Evolutionary conservation across 2,113 vertebrate species (phyloP), one percentile per base, ranked within the genome.

Genomic region (Charadrius vociferus): DNA sequence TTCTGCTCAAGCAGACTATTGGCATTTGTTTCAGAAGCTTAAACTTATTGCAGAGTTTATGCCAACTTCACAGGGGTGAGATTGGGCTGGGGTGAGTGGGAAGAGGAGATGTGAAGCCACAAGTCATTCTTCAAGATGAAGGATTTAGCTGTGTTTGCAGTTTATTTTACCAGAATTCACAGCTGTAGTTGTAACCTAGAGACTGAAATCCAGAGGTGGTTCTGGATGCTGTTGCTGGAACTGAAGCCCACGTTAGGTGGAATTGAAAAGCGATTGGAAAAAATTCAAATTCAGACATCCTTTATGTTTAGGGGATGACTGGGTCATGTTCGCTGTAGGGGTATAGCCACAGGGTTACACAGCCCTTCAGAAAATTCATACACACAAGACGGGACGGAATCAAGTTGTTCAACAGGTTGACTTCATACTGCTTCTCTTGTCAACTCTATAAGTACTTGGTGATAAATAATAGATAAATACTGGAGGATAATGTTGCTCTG

Each of bases 391-490:
- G 23, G 50, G 71, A 14, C 49, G 47, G 79, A 88, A 63, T 22
- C 2, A 12, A 66, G 66, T 16, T 45, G 56, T 14, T 55, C 80
- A 81, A 78, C 62, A 91, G 83, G 77, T 66, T 91, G 65, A 24
- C 47, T 95, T 67, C 52, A 10, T 5, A 2, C 47, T 3, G 83
- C 62, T 93, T 41, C 63, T 62, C 59, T 71, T 47, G 49, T 32
- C 83, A 75, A 30, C 65, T 91, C 77, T n/a, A 5, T 70, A 62
- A 93, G 52, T 72, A 27, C 77, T 53, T 43, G 71, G 39, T 89
- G 53, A 53, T 97, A 73, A 96, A 97, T 96, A 96, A 96, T 95
- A 65, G 72, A 97, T 93, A 70, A 92, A 70, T 80, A 27, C 65
- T 4, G 37, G 59, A 43, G 88, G 95, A 88, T 92, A 90, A 80